phyloP scores from a whole-genome alignment of 2,888 invertebrate species.

The Eudasyphora cyanicolor region DNA sequence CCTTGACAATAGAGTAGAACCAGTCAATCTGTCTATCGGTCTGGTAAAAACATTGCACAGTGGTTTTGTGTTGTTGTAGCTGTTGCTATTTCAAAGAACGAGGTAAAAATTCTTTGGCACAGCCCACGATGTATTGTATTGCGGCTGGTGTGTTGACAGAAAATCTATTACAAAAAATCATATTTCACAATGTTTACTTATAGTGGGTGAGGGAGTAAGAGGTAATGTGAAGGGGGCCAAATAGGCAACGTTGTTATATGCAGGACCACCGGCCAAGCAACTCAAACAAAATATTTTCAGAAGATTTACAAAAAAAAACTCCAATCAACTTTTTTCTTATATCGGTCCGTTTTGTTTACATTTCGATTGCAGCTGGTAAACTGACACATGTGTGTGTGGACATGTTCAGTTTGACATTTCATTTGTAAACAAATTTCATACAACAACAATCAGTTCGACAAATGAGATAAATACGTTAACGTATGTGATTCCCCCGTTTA shows the following conservation, averaged over 20 bases:
- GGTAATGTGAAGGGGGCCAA: slow-evolving; percentile 6
- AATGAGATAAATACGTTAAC: slow-evolving; percentile 1
- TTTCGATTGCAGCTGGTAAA: background rate
- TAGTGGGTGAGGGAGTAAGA: no score
- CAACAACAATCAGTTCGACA: background rate
- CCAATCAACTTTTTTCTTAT: background rate
- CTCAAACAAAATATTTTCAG: background rate
- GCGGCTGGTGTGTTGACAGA: slow-evolving; percentile 51
- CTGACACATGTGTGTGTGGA: background rate
- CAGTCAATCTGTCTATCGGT: slow-evolving; percentile 33
- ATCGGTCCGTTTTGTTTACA: slow-evolving; percentile 38
- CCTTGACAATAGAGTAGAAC: slow-evolving; percentile 31
- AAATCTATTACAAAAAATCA: slow-evolving; percentile 62
- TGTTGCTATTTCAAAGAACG: slow-evolving; percentile 50
- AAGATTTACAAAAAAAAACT: background rate
- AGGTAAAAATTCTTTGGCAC: slow-evolving; percentile 41
- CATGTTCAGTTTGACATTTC: slow-evolving; percentile 29
- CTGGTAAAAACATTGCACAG: slow-evolving; percentile 53
- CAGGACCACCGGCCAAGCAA: no score
- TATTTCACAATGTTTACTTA: slow-evolving; percentile 52
- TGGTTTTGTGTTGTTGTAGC: slow-evolving; percentile 43
- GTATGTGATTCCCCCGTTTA: background rate
- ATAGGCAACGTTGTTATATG: background rate
- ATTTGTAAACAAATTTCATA: slow-evolving; percentile 12
- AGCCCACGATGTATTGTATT: slow-evolving; percentile 42